Percentiles rank a stretch among this genome's conserved stretches.
Conservation (phyloP, 2,113 vertebrate genomes). For the Lagopus leucura region DNA sequence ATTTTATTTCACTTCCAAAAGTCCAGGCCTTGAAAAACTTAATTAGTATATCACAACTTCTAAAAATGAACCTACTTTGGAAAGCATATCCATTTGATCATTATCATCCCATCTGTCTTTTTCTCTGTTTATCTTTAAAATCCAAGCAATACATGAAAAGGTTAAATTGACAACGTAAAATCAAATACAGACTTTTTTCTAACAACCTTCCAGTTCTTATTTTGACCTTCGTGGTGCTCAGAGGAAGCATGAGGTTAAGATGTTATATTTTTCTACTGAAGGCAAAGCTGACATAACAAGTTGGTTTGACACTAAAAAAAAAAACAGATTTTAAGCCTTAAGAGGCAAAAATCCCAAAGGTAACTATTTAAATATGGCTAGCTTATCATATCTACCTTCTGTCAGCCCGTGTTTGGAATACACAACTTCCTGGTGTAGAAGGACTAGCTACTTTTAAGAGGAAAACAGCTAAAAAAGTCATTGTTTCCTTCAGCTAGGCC, state of each 20-base stretch:
- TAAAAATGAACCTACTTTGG: constrained; percentile 37
- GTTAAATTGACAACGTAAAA: constrained; percentile 41
- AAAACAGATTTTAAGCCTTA: not conserved
- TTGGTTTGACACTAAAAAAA: not conserved
- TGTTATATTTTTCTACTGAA: not conserved
- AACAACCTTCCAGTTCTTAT: not conserved
- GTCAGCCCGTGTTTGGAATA: not conserved
- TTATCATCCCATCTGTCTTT: constrained; percentile 62
- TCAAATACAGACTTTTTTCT: not conserved
- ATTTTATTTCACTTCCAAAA: constrained; percentile 25
- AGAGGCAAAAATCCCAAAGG: not conserved
- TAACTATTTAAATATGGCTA: constrained; percentile 13
- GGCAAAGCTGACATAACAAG: not conserved
- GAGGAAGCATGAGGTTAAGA: constrained; percentile 3
- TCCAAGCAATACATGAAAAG: constrained; percentile 27
- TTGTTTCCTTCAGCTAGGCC: not conserved
- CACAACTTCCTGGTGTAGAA: not conserved
- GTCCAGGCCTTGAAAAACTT: constrained; percentile 42
- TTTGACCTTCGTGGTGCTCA: not conserved
- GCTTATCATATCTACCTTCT: not conserved
- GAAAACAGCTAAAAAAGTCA: not conserved
- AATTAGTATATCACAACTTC: constrained; percentile 46
- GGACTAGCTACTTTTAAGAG: not conserved
- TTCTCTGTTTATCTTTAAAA: constrained; percentile 5
- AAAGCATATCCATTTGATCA: constrained; percentile 14